These are phyloP conservation scores for Pedicia rivosa DNA, from an alignment of 2,888 invertebrate species.

Conservation along the genomic window DNA sequence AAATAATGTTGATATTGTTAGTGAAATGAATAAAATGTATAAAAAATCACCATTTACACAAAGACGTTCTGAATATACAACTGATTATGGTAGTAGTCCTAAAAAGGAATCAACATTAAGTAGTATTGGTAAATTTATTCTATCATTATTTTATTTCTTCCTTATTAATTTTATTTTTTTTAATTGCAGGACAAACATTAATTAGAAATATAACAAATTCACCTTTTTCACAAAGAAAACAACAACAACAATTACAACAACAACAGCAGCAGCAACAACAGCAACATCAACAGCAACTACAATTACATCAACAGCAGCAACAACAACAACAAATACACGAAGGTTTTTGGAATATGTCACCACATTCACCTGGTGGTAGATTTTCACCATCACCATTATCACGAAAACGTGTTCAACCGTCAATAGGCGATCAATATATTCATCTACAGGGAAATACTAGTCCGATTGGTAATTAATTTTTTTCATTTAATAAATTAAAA, in stretches of 20 bases:
- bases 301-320: neutral
- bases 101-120: conserved; percentile 28
- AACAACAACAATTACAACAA: neutral
- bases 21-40: conserved; percentile 21
- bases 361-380: conserved; percentile 16
- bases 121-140: conserved; percentile 22
- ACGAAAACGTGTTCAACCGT: conserved; percentile 17
- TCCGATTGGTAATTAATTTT: conserved; percentile 36
- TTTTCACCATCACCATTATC: conserved; percentile 12
- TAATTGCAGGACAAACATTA: conserved; percentile 21
- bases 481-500: neutral
- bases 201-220: conserved; percentile 28
- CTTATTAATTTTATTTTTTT: conserved; percentile 2
- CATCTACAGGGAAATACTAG: conserved; percentile 50
- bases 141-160: conserved; percentile 1
- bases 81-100: conserved; percentile 13
- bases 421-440: conserved; percentile 16
- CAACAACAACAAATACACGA: no score
- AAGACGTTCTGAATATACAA: neutral
- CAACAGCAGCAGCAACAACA: neutral
- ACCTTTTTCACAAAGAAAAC: conserved; percentile 28
- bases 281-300: neutral
- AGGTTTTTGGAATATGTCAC: conserved; percentile 14
- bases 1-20: conserved; percentile 17
- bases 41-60: conserved; percentile 26